Evolutionary conservation across 2,888 invertebrate genomes (phyloP).

Genomic region (Drosophila lacicola): DNA sequence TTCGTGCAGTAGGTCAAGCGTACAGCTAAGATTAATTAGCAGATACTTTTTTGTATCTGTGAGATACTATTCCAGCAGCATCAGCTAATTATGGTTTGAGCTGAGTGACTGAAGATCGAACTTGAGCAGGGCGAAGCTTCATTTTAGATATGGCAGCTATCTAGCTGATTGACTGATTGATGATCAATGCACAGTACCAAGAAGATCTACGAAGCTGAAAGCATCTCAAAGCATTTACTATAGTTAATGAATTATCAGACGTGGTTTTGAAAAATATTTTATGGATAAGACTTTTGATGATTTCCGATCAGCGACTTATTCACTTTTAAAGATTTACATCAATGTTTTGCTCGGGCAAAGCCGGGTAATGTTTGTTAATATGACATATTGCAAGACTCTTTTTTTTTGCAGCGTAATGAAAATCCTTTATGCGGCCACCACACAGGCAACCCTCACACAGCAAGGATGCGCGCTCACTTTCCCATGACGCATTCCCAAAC

Average conservation of each 20-base stretch:
- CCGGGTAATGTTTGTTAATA: not conserved
- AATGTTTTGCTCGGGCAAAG: not conserved
- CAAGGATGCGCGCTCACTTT: conserved; percentile 61
- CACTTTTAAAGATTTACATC: not conserved
- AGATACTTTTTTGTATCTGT: not conserved
- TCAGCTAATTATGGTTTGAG: not conserved
- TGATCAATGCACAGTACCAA: too few species aligned
- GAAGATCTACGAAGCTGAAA: too few species aligned
- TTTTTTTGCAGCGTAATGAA: conserved; percentile 61
- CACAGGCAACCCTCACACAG: conserved; percentile 8
- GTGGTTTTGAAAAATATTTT: too few species aligned
- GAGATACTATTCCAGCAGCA: not conserved
- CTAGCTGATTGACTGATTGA: too few species aligned
- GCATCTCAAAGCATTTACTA: too few species aligned
- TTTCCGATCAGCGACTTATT: too few species aligned
- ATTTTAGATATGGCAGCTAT: too few species aligned
- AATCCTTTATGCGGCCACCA: conserved; percentile 25
- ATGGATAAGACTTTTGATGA: too few species aligned
- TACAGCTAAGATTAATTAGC: conserved; percentile 51
- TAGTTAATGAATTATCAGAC: too few species aligned
- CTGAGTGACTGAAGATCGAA: not conserved
- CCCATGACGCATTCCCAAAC: conserved; percentile 60
- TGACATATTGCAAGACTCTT: not conserved
- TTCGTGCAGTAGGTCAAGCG: conserved; percentile 59
- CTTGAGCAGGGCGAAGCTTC: too few species aligned